Evolutionary conservation across 2,797 vertebrate species (phyloP), one percentile per base, ranked within the genome.

Genomic region (Propithecus perrieri): DNA sequence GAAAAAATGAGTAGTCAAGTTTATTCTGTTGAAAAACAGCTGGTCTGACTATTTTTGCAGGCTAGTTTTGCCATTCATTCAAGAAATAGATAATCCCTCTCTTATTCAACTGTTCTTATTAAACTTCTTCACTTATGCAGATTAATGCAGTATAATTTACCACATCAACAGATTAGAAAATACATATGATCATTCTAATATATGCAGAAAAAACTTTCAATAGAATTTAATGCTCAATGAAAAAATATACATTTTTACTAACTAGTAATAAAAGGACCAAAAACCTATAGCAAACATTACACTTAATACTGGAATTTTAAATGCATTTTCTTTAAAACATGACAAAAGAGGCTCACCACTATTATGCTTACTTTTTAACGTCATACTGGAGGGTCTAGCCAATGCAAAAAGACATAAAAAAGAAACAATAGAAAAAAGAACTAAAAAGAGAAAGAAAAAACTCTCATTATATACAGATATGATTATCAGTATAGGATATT

Each of bases 311-410:
- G 65, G 38, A 88, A 85, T 57, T 88, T 92, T 74, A 74, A 84
- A 91, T 92, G 13, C 63, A 90, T 91, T 95, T 80, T 65, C 92
- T 92, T 95, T 63, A 87, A 74, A 93, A 93, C 30, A 69, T 43
- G 59, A 38, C 83, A 80, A 91, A n/a, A n/a, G 38, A 63, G 75
- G 5, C 72, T 89, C n/a, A 38, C 76, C 63, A 57, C 33, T 89
- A 59, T 69, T 53, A 57, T 72, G 30, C 38, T 50, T 93, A 41
- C 72, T 63, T 30, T 91, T 74, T 33, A 43, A 1, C 38, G 53
- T 85, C 53, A 69, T 71, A 72, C 14, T 63, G 24, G 33, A 59
- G 48, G n/a, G 22, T 53, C 50, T 85, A 63, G 13, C 26, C 24
- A 50, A 50, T 72, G 46, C 75, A 94, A 85, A 95, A 90, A 81